phyloP scores from a whole-genome alignment of 92 coral and sea anemone species.

The Epizoanthus ramosus region DNA sequence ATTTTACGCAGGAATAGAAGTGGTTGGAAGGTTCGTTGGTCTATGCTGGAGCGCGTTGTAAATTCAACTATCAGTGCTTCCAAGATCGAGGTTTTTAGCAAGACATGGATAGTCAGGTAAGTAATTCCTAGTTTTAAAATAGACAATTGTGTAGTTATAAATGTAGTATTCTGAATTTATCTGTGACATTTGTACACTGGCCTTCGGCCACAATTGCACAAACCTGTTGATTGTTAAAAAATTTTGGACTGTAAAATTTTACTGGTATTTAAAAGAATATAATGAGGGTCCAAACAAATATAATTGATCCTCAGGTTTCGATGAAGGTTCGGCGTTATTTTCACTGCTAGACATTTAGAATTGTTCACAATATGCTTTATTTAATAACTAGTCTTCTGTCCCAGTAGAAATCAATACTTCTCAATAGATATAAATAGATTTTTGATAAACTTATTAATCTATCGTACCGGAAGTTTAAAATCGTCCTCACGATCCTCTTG shows the following conservation, averaged over 20 bases:
- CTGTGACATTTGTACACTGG: not conserved
- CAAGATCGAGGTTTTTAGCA: not conserved
- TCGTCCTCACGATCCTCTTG: not conserved
- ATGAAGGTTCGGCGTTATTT: not conserved
- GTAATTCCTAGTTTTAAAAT: not conserved
- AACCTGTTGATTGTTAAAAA: conserved; percentile 38
- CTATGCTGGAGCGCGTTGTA: not conserved
- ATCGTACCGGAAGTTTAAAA: conserved; percentile 15
- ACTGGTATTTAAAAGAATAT: not conserved
- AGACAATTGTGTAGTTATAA: not conserved
- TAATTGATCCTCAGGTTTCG: not conserved
- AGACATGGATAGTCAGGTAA: not conserved
- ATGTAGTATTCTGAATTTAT: not conserved
- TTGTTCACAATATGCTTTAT: not conserved
- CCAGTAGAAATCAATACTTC: conserved; percentile 25
- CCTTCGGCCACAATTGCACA: conserved; percentile 4
- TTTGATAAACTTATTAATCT: conserved; percentile 1
- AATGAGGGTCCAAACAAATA: not conserved
- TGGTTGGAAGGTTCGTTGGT: not conserved
- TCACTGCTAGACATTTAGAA: not conserved
- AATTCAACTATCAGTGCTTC: not conserved
- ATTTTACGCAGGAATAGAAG: not conserved
- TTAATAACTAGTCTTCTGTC: not conserved
- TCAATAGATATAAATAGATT: conserved; percentile 17
- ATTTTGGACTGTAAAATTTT: not conserved